Conservation (phyloP, 2,888 invertebrate genomes). For the Lasioglossum malachurum region DNA sequence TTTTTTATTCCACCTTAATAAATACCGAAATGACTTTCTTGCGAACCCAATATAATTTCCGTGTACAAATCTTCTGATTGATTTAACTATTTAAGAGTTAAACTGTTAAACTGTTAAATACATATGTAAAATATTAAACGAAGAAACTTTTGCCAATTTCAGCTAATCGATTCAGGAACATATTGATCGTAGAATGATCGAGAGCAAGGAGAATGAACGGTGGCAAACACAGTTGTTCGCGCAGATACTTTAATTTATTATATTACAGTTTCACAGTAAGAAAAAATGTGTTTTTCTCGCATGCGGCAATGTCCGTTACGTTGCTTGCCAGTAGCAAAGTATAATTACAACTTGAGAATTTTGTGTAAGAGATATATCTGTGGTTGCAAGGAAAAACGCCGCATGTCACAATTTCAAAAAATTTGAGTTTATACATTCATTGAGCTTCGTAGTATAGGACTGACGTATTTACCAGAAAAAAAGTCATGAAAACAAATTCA, state of each 20-base stretch:
- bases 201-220: background rate
- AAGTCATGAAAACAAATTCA: no score
- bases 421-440: no score
- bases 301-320: conserved; percentile 39
- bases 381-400: no score
- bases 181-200: background rate
- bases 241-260: conserved; percentile 77
- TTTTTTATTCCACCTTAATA: no score
- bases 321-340: conserved; percentile 42
- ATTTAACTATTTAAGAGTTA: background rate
- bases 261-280: conserved; percentile 77
- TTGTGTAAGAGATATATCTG: conserved; percentile 21
- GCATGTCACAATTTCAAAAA: no score
- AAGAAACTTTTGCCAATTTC: background rate
- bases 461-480: no score
- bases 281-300: conserved; percentile 63
- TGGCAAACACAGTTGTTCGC: conserved; percentile 34
- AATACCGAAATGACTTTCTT: no score
- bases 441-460: no score
- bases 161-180: background rate
- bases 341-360: conserved; percentile 57
- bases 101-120: background rate
- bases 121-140: background rate
- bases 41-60: background rate
- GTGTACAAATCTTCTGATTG: background rate